phyloP scores from a whole-genome alignment of 2,797 vertebrate genomes.

The Petrocephalus sullivani region DNA sequence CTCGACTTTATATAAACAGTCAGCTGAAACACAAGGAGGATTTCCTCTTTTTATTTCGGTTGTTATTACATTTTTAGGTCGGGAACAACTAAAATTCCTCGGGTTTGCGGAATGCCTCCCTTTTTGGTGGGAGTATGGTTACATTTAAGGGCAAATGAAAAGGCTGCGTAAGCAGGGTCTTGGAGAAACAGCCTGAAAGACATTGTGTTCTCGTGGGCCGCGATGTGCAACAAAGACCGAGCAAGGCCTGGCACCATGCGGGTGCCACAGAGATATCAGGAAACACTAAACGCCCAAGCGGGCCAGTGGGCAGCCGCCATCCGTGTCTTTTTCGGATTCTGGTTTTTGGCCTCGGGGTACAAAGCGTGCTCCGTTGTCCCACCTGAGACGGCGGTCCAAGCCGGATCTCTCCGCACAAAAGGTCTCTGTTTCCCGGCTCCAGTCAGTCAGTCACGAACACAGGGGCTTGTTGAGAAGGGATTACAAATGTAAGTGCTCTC shows the following conservation, averaged over 20 bases:
- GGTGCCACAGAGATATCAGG: not conserved
- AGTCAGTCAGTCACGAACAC: constrained; percentile 11
- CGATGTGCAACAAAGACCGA: not conserved
- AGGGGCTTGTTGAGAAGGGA: constrained; percentile 12
- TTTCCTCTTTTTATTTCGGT: not conserved
- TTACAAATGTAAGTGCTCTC: constrained; percentile 28
- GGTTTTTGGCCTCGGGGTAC: not conserved
- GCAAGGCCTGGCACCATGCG: not conserved
- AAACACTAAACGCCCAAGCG: not conserved
- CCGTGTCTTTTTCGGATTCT: not conserved
- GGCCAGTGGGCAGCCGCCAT: not conserved
- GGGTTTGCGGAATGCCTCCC: not conserved
- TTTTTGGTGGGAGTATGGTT: not conserved
- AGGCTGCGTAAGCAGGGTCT: not conserved
- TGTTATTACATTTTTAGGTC: not conserved
- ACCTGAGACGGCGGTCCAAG: not conserved
- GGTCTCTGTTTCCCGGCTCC: not conserved
- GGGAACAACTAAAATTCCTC: not conserved
- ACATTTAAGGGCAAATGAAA: not conserved
- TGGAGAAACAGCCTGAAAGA: not conserved
- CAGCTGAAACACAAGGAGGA: not conserved
- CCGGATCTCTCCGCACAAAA: not conserved
- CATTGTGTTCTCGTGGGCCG: too few relatives aligned
- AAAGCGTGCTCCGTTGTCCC: not conserved
- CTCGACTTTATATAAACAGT: not conserved